A percentile compares a stretch with the other conserved stretches of the same genome.
These are phyloP conservation scores for Drosophila baimaii DNA, from an alignment of 1,140 invertebrate species.

Conservation along the genomic window DNA sequence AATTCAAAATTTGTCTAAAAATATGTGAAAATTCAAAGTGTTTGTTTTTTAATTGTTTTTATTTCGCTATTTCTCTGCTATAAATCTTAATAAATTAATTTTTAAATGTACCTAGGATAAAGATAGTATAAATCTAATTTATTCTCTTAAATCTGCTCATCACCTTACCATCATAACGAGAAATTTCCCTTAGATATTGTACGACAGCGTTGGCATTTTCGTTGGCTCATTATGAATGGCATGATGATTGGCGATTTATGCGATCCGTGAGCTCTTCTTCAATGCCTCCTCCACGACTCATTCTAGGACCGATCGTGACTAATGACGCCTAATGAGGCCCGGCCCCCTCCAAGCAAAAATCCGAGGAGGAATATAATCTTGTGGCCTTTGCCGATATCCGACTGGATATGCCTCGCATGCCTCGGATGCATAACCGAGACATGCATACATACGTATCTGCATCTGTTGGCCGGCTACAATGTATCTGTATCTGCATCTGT, in stretches of 20 bases:
- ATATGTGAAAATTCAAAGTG: no score
- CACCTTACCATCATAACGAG: no score
- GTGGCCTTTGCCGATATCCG: conserved; percentile 25
- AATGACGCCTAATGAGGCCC: conserved; percentile 29
- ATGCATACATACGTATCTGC: conserved; percentile 20
- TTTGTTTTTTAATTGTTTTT: no score
- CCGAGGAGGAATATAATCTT: conserved; percentile 28
- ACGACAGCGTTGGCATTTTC: conserved; percentile 1
- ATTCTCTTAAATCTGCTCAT: no score
- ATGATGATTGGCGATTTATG: conserved; percentile 9
- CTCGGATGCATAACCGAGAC: conserved; percentile 21
- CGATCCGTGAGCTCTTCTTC: conserved; percentile 6
- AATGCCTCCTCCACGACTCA: not conserved
- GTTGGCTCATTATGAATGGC: conserved; percentile 5
- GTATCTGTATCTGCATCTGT: not conserved
- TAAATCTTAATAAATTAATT: no score
- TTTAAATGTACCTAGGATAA: no score
- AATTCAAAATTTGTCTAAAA: no score
- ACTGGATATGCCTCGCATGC: conserved; percentile 37
- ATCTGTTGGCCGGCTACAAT: conserved; percentile 9
- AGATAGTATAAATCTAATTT: no score
- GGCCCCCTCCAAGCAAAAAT: not conserved
- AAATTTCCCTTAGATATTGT: not conserved
- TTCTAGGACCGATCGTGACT: conserved; percentile 35
- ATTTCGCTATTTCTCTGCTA: no score